A percentile compares a stretch with the other conserved stretches of the same genome.
These are phyloP conservation scores for Scartelaos histophorus DNA, from an alignment of 2,113 vertebrate species.

Conservation along the genomic window DNA sequence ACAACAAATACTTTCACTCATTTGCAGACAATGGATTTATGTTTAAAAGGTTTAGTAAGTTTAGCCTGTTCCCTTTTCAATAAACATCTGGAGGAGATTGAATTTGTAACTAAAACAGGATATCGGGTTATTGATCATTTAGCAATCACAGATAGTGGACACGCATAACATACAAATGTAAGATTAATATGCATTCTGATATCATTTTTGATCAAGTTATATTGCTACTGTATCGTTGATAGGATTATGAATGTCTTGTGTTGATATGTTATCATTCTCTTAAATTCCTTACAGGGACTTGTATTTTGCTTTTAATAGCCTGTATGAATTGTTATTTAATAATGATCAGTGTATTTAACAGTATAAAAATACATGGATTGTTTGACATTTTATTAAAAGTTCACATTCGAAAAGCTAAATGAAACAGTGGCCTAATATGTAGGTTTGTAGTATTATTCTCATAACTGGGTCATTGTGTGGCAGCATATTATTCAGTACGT, in stretches of 20 bases:
- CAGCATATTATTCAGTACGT: not conserved
- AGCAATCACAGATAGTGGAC: not conserved
- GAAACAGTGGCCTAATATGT: too few relatives aligned
- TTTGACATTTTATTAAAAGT: not conserved
- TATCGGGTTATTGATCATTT: not conserved
- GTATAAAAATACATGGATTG: not conserved
- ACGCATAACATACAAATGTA: not conserved
- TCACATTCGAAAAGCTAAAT: too few relatives aligned
- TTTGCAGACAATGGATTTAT: not conserved
- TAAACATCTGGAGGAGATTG: not conserved
- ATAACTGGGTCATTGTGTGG: slow-evolving; percentile 2
- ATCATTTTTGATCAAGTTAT: not conserved
- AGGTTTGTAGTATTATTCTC: too few relatives aligned
- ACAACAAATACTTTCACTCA: not conserved
- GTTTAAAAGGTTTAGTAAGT: not conserved
- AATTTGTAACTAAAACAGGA: not conserved
- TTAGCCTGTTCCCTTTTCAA: not conserved
- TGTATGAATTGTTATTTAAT: not conserved
- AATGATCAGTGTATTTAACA: not conserved
- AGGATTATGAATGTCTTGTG: not conserved
- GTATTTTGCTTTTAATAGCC: not conserved
- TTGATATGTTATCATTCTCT: not conserved
- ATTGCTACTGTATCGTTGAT: too few relatives aligned
- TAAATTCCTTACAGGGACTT: too few relatives aligned
- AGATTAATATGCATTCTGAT: too few relatives aligned